phyloP scores from a whole-genome alignment of 1,140 invertebrate genomes.

The Papilio glaucus region DNA sequence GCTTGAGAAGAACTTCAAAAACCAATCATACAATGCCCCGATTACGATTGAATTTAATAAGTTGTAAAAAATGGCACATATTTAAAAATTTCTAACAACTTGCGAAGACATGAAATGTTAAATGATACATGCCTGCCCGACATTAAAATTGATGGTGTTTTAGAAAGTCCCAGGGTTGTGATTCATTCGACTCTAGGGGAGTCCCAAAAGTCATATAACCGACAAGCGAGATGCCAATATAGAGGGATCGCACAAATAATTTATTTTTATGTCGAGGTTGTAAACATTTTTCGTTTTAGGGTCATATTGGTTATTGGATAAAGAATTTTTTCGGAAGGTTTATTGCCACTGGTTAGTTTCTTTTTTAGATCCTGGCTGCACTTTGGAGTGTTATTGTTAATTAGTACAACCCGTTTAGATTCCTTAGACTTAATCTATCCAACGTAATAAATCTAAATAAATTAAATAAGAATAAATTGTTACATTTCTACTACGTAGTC shows the following conservation, averaged over 20 bases:
- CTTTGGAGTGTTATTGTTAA: too few species aligned
- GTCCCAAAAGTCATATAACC: constrained; percentile 9
- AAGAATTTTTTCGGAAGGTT: background rate
- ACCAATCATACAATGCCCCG: too few species aligned
- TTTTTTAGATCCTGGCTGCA: background rate
- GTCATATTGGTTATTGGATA: background rate
- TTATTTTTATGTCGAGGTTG: background rate
- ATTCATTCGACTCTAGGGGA: background rate
- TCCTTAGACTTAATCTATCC: too few species aligned
- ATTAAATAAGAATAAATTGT: too few species aligned
- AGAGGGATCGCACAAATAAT: constrained; percentile 9
- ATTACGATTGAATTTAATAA: too few species aligned
- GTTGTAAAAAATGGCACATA: too few species aligned
- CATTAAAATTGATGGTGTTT: background rate
- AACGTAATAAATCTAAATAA: too few species aligned
- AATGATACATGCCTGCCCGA: background rate
- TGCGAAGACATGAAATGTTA: background rate
- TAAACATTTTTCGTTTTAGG: constrained; percentile 1
- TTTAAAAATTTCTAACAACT: background rate
- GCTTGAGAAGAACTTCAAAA: too few species aligned
- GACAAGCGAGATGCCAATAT: constrained; percentile 10
- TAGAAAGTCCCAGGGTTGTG: background rate
- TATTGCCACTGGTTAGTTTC: too few species aligned
- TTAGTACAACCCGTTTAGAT: too few species aligned
- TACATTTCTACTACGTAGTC: too few species aligned